Evolutionary conservation across 2,113 vertebrate species (phyloP).

Genomic region (Miniopterus natalensis): DNA sequence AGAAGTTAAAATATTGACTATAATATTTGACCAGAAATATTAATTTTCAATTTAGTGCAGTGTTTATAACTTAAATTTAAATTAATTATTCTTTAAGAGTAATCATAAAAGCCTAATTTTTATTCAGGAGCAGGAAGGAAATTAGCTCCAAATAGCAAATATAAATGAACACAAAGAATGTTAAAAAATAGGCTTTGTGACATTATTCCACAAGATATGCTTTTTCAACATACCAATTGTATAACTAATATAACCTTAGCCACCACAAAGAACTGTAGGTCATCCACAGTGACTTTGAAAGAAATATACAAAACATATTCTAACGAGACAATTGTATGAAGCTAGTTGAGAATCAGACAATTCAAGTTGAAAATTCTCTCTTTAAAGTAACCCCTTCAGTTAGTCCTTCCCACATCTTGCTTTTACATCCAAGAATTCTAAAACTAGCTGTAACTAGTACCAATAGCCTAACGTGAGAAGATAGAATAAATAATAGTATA

Average conservation of each 20-base stretch:
- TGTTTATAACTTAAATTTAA: background rate
- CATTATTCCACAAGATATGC: background rate
- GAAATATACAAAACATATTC: background rate
- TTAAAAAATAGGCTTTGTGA: background rate
- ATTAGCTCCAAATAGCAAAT: background rate
- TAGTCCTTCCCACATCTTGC: background rate
- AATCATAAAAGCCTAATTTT: background rate
- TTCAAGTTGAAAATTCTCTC: background rate
- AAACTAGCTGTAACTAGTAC: background rate
- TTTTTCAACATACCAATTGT: background rate
- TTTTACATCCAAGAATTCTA: background rate
- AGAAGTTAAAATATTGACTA: background rate
- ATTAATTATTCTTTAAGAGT: background rate
- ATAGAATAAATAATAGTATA: background rate
- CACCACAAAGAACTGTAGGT: background rate
- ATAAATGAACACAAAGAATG: background rate
- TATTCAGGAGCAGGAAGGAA: background rate
- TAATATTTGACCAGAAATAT: background rate
- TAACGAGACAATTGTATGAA: background rate
- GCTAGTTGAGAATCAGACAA: background rate
- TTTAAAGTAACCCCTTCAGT: background rate
- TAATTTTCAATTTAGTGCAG: background rate
- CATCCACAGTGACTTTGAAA: background rate
- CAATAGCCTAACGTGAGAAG: background rate
- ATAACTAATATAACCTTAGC: background rate